Base-by-base conservation (phyloP, 2,113 vertebrate genomes). In the Spilogale gracilis region DNA sequence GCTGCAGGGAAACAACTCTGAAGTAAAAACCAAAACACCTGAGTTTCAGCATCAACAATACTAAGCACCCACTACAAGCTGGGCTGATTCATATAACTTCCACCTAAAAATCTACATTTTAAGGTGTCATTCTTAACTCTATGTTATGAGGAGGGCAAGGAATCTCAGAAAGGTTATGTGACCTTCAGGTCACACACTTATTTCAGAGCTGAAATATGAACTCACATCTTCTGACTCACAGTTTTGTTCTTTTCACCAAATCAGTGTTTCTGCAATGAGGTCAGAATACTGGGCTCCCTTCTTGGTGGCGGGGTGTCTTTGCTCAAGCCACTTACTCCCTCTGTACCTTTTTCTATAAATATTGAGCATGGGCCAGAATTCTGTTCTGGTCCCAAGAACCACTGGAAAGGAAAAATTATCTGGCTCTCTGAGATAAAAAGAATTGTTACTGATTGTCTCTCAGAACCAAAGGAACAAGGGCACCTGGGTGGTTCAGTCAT, bases 171-270 rank as follows among this genome's bases (percentile, higher is more conserved):
- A 82, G 20, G 1, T 56, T 61, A n/a, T 14, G 23, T 73, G 67
- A 79, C 14, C 88, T 86, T 63, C 65, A 67, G 56, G 14, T 54
- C 23, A 48, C 4, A 85, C 43, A 91, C 38, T 56, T 89, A 25
- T 63, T 86, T 93, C 67, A 65, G 25, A 76, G 67, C 80, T 92
- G 60, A 86, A 94, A 88, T 74, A 12, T 91, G 90, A 92, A 82
- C n/a, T 56, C 61, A 1, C 11, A n/a, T 43, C 45, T 65, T 65
- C 32, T 52, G 38, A 78, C 7, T 48, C 21, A 56, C n/a, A 4
- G 54, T 90, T 85, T 45, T 95, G 38, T 48, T 76, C 8, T 92
- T 86, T 60, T 84, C 18, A 56, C 8, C 14, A 48, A 45, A 43
- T 30, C 43, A 54, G 3, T 82, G 7, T 65, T 69, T 58, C 56